phyloP scores from a whole-genome alignment of 2,888 invertebrate genomes.

The Drosophila picticornis region DNA sequence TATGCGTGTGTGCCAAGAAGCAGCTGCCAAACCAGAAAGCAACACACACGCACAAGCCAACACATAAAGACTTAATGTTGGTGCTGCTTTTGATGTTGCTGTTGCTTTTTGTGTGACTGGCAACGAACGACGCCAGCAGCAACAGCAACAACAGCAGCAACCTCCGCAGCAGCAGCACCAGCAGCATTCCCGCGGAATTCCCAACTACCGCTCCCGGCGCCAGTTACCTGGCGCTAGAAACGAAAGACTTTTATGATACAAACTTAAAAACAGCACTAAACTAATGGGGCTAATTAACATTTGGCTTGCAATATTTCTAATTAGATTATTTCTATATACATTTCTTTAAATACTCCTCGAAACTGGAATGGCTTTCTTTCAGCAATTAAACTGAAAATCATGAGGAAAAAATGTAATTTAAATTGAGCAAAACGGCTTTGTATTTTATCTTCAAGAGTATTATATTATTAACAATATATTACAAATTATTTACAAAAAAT shows the following conservation, averaged over 20 bases:
- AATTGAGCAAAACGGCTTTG: background rate
- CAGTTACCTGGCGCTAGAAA: constrained; percentile 34
- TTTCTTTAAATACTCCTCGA: background rate
- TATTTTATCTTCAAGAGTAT: background rate
- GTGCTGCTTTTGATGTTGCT: constrained; percentile 26
- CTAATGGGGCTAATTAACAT: constrained; percentile 28
- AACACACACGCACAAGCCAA: constrained; percentile 44
- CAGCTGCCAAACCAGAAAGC: constrained; percentile 75
- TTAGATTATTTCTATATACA: background rate
- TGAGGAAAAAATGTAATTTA: background rate
- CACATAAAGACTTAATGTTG: constrained; percentile 20
- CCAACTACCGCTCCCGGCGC: constrained; percentile 40
- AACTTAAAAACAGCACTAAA: constrained; percentile 32
- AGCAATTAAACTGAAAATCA: background rate
- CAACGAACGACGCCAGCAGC: constrained; percentile 53
- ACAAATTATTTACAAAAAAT: background rate
- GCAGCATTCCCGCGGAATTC: constrained; percentile 46
- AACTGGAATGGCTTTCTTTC: background rate
- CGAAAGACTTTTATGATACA: constrained; percentile 55
- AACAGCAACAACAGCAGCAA: constrained; percentile 30
- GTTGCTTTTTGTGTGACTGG: constrained; percentile 48
- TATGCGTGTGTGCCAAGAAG: constrained; percentile 63
- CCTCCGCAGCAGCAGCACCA: constrained; percentile 25
- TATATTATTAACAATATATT: background rate
- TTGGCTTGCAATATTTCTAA: constrained; percentile 6